These are phyloP conservation scores for Calycopis cecrops DNA, from an alignment of 1,140 invertebrate genomes.

Conservation along the genomic window DNA sequence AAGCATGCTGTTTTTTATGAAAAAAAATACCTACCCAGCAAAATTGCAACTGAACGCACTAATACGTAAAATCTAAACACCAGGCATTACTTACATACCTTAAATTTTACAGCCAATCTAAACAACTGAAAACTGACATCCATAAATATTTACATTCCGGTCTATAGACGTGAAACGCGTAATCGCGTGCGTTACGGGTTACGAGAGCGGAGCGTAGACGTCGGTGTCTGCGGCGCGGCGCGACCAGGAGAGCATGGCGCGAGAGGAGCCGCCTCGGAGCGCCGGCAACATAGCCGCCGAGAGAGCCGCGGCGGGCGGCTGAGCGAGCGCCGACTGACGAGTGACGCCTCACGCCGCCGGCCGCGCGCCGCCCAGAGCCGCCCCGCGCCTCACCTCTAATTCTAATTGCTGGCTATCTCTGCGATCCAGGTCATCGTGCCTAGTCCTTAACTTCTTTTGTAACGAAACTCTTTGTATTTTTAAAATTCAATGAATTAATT, in stretches of 20 bases:
- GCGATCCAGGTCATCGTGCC: conserved; percentile 61
- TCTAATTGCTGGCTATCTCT: conserved; percentile 63
- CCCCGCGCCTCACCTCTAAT: conserved; percentile 44
- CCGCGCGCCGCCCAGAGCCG: conserved; percentile 20
- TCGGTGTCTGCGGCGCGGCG: conserved; percentile 30
- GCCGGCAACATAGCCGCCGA: conserved; percentile 59
- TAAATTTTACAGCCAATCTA: conserved; percentile 74
- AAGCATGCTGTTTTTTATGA: conserved; percentile 50
- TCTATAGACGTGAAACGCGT: conserved; percentile 52
- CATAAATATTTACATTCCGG: conserved; percentile 73
- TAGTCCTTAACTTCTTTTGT: conserved; percentile 46
- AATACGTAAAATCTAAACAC: conserved; percentile 45
- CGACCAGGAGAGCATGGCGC: conserved; percentile 48
- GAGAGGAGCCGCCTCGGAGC: conserved; percentile 47
- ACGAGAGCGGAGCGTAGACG: conserved; percentile 38
- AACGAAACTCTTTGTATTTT: conserved; percentile 43
- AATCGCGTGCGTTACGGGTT: conserved; percentile 54
- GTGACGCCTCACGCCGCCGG: conserved; percentile 28
- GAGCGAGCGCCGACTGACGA: conserved; percentile 32
- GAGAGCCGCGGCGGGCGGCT: conserved; percentile 29
- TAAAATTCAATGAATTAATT: conserved; percentile 44
- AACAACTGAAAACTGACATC: conserved; percentile 74
- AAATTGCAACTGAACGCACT: conserved; percentile 34
- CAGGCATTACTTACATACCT: conserved; percentile 67
- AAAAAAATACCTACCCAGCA: conserved; percentile 36